Evolutionary conservation across 2,888 invertebrate genomes (phyloP).

Genomic region (Meliscaeva auricollis): DNA sequence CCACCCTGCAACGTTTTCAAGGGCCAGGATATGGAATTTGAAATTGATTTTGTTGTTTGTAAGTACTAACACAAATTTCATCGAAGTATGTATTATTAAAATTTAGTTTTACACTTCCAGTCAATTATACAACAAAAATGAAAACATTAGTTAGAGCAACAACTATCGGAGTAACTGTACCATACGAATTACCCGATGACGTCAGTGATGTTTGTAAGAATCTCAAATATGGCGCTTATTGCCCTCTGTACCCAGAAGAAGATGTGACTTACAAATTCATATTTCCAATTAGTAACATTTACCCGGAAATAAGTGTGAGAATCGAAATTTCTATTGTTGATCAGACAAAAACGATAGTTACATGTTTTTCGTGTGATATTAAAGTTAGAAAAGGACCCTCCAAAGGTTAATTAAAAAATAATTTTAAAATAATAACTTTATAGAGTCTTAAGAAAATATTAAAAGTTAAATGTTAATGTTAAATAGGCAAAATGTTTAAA

Average conservation of each 20-base stretch:
- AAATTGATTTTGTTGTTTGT: constrained; percentile 80
- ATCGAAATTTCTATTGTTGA: constrained; percentile 81
- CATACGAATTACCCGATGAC: constrained; percentile 80
- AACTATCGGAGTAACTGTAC: constrained; percentile 79
- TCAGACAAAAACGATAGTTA: constrained; percentile 76
- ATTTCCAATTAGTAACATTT: constrained; percentile 79
- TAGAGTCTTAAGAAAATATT: too few species aligned
- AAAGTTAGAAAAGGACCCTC: constrained; percentile 79
- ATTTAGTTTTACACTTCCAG: constrained; percentile 8
- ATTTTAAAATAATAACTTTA: neutral
- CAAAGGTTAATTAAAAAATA: neutral
- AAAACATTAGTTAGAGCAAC: constrained; percentile 80
- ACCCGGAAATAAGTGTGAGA: constrained; percentile 81
- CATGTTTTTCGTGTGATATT: constrained; percentile 80
- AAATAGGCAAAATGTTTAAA: too few species aligned
- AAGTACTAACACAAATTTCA: constrained; percentile 69
- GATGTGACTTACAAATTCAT: constrained; percentile 81
- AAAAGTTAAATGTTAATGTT: too few species aligned
- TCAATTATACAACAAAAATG: constrained; percentile 77
- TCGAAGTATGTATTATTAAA: too few species aligned
- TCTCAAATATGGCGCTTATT: constrained; percentile 80
- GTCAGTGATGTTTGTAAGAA: constrained; percentile 80
- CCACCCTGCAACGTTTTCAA: constrained; percentile 81
- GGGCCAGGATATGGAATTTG: constrained; percentile 78
- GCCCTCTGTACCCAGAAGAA: constrained; percentile 81